These are phyloP conservation scores for Watsonalla binaria DNA, from an alignment of 2,888 invertebrate genomes.

Conservation along the genomic window DNA sequence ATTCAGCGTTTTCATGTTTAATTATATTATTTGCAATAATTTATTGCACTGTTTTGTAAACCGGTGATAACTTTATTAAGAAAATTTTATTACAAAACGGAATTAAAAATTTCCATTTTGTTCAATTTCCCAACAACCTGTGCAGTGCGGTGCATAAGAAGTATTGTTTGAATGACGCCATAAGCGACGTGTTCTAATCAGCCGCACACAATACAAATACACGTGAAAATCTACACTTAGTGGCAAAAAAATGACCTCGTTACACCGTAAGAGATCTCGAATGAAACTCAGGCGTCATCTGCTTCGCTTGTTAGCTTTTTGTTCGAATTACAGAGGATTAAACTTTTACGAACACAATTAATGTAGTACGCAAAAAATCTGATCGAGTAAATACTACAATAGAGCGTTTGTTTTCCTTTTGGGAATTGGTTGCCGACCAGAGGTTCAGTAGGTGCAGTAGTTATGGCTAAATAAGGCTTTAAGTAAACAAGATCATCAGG, in stretches of 20 bases:
- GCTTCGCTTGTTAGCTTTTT: neutral
- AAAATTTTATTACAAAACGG: neutral
- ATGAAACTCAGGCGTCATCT: conserved; percentile 4
- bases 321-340: neutral
- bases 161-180: neutral
- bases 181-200: conserved; percentile 3
- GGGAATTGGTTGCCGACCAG: too few species aligned
- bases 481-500: too few species aligned
- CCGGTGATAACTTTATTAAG: neutral
- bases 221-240: conserved; percentile 15
- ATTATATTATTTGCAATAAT: neutral
- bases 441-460: too few species aligned
- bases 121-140: neutral
- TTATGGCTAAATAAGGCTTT: too few species aligned
- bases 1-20: neutral
- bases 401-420: too few species aligned
- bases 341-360: neutral
- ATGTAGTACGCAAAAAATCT: too few species aligned
- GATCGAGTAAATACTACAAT: too few species aligned
- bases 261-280: conserved; percentile 8
- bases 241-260: conserved; percentile 19
- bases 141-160: neutral
- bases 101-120: neutral
- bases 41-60: neutral
- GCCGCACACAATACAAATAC: conserved; percentile 3